Conservation (phyloP, 1,140 invertebrate genomes). For the Drosophila kepulauana region DNA sequence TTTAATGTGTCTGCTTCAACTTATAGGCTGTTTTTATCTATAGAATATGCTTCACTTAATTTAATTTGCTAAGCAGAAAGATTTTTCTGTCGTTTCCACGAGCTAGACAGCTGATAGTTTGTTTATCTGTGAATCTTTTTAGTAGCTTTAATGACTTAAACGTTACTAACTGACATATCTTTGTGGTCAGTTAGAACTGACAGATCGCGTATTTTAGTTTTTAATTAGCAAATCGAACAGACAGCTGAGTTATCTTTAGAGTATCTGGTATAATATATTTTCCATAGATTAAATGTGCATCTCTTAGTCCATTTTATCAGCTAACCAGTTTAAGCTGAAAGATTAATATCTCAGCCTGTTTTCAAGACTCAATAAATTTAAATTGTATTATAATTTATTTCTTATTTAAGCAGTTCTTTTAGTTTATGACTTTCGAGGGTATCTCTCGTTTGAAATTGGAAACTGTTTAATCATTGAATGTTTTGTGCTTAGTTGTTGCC, state of each 20-base stretch:
- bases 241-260: background rate
- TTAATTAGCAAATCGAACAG: background rate
- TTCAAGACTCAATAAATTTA: background rate
- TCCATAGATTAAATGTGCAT: background rate
- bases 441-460: background rate
- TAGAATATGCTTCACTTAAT: background rate
- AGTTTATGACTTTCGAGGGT: background rate
- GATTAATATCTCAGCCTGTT: background rate
- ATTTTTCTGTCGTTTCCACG: background rate
- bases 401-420: no score
- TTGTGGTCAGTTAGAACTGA: background rate
- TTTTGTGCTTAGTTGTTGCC: slow-evolving; percentile 16
- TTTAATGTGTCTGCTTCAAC: background rate
- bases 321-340: background rate
- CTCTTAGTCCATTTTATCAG: background rate
- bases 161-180: background rate
- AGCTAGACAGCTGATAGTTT: background rate
- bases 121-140: background rate
- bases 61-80: background rate
- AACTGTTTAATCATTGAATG: slow-evolving; percentile 17
- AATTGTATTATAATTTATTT: no score
- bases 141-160: background rate
- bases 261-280: background rate
- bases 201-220: background rate
- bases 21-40: background rate